phyloP scores from a whole-genome alignment of 2,888 invertebrate genomes.

The Drosophila rellima region DNA sequence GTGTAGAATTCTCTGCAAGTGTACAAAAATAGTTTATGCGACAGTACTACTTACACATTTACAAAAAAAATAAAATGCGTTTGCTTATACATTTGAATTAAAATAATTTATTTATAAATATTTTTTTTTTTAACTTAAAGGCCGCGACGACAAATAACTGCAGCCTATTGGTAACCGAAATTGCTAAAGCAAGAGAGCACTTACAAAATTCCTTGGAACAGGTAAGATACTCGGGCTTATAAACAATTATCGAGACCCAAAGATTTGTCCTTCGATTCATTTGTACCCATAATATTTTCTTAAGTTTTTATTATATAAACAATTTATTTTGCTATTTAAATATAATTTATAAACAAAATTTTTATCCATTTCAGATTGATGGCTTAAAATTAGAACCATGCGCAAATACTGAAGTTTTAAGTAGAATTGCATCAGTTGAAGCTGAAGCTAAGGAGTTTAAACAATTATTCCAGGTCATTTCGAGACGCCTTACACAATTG shows the following conservation, averaged over 20 bases:
- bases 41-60: neutral
- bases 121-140: slow-evolving; percentile 61
- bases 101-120: slow-evolving; percentile 11
- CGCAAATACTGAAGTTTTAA: slow-evolving; percentile 87
- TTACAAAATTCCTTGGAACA: slow-evolving; percentile 91
- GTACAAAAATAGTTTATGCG: slow-evolving; percentile 2
- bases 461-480: slow-evolving; percentile 82
- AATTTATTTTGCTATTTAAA: neutral
- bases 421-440: slow-evolving; percentile 87
- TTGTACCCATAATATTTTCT: neutral
- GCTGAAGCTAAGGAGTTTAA: slow-evolving; percentile 87
- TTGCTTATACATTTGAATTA: slow-evolving; percentile 44
- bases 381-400: slow-evolving; percentile 87
- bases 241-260: neutral
- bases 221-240: slow-evolving; percentile 86
- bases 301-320: neutral
- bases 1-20: neutral
- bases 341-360: neutral
- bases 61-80: neutral
- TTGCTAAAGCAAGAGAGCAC: slow-evolving; percentile 94
- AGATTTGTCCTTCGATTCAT: neutral
- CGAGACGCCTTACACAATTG: slow-evolving; percentile 80
- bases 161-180: slow-evolving; percentile 92
- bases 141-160: slow-evolving; percentile 69
- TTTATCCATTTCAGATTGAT: slow-evolving; percentile 87